Evolutionary conservation across 2,888 invertebrate species (phyloP).

Genomic region (Pseudococcus jackbeardsleyi): DNA sequence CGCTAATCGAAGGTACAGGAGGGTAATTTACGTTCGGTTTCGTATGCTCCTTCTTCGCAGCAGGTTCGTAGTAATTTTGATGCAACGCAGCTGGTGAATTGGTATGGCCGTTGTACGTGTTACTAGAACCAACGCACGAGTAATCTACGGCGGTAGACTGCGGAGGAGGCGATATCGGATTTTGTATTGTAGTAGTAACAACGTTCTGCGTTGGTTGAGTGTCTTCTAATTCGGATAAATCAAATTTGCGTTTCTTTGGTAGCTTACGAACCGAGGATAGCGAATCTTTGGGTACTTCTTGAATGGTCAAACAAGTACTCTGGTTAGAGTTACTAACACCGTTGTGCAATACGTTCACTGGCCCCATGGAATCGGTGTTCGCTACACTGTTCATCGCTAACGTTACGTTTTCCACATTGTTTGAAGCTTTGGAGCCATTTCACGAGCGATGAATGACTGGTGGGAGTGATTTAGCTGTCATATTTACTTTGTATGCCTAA

Average conservation of each 20-base stretch:
- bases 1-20: slow-evolving; percentile 39
- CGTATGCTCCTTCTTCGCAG: not conserved
- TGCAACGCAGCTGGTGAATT: slow-evolving; percentile 20
- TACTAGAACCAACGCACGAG: slow-evolving; percentile 70
- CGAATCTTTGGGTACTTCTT: slow-evolving; percentile 54
- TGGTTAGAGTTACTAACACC: slow-evolving; percentile 24
- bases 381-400: not conserved
- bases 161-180: slow-evolving; percentile 70
- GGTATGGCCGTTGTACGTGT: not conserved
- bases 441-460: not conserved
- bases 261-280: slow-evolving; percentile 74
- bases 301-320: slow-evolving; percentile 22
- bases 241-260: slow-evolving; percentile 93
- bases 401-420: not conserved
- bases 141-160: slow-evolving; percentile 76
- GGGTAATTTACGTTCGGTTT: slow-evolving; percentile 30
- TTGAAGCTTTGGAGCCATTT: not conserved
- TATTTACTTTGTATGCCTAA: slow-evolving; percentile 4
- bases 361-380: slow-evolving; percentile 36
- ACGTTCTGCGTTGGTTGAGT: slow-evolving; percentile 55
- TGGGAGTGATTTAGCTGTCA: not conserved
- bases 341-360: slow-evolving; percentile 52
- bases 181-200: slow-evolving; percentile 44
- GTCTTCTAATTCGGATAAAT: slow-evolving; percentile 83
- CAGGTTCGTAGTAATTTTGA: slow-evolving; percentile 54